phyloP scores from a whole-genome alignment of 2,888 invertebrate species.

The Platynereis dumerilii region DNA sequence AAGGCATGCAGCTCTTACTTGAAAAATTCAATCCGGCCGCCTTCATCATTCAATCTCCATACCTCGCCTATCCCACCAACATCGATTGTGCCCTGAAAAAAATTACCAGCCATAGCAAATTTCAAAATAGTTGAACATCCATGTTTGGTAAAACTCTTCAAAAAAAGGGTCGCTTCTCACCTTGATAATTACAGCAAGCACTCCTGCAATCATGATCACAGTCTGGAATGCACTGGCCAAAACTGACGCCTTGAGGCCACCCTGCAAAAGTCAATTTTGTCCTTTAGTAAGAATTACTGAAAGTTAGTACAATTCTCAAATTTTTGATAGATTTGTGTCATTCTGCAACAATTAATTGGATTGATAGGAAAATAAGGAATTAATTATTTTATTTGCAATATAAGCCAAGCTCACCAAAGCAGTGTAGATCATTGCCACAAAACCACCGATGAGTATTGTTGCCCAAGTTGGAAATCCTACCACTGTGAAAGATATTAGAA shows the following conservation, averaged over 20 bases:
- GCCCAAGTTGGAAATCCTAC: conserved; percentile 16
- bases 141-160: neutral
- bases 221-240: conserved; percentile 19
- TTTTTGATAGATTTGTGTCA: neutral
- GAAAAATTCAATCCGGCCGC: conserved; percentile 28
- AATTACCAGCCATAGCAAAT: no score
- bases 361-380: no score
- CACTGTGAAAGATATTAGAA: conserved; percentile 15
- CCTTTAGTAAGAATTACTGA: no score
- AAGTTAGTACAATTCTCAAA: no score
- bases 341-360: no score
- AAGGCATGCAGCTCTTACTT: conserved; percentile 4
- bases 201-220: conserved; percentile 15
- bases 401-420: no score
- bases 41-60: conserved; percentile 31
- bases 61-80: conserved; percentile 41
- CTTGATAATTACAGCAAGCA: conserved; percentile 18
- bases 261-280: no score
- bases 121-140: neutral
- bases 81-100: conserved; percentile 41
- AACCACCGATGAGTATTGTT: conserved; percentile 17
- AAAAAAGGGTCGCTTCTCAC: conserved; percentile 9
- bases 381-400: no score
- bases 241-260: conserved; percentile 24
- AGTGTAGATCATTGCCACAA: conserved; percentile 16